Conservation (phyloP, 2,113 vertebrate genomes). For the Leptodactylus fuscus region DNA sequence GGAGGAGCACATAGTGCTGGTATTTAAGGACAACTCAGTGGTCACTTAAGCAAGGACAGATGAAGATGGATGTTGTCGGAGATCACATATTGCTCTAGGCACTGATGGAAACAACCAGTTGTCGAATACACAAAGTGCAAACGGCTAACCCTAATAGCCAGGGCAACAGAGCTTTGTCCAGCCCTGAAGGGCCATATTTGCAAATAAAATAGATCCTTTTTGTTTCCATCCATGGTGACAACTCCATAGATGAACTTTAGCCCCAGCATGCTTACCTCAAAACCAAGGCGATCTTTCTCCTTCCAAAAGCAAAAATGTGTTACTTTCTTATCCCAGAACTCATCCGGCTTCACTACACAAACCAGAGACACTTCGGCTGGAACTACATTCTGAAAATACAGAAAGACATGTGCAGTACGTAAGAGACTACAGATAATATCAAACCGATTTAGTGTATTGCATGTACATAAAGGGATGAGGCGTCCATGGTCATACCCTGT, state of each 20-base stretch:
- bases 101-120: too few species aligned
- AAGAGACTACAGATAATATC: neutral
- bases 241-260: neutral
- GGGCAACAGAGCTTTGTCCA: neutral
- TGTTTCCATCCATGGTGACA: neutral
- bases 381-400: conserved; percentile 88
- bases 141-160: too few species aligned
- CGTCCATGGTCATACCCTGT: too few species aligned
- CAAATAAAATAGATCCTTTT: neutral
- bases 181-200: too few species aligned
- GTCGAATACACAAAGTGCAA: too few species aligned
- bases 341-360: conserved; percentile 98
- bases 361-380: conserved; percentile 97
- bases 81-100: too few species aligned
- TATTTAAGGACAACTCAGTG: too few species aligned
- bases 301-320: conserved; percentile 99
- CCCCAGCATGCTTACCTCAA: conserved; percentile 83
- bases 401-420: conserved; percentile 38
- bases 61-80: too few species aligned
- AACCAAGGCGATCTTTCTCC: conserved; percentile 97
- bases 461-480: neutral
- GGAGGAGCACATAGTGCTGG: too few species aligned
- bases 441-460: neutral
- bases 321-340: conserved; percentile 99
- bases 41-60: too few species aligned